These are phyloP conservation scores for Eurystomus gularis DNA, from an alignment of 2,113 vertebrate species.

Conservation along the genomic window DNA sequence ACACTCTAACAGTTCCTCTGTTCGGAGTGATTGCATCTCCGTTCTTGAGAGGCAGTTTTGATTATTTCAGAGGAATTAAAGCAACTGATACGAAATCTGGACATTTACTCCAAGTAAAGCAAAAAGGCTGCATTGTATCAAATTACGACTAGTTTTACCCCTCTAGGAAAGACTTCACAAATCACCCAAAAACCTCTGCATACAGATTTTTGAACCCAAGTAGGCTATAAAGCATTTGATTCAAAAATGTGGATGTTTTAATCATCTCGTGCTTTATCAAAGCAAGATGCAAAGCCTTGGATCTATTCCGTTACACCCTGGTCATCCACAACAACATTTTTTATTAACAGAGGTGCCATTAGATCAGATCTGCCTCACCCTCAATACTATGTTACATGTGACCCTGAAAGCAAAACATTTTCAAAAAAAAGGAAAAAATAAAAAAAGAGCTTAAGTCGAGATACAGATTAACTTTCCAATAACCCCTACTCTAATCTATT, in stretches of 20 bases:
- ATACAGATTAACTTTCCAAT: neutral
- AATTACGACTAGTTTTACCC: neutral
- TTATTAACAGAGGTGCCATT: neutral
- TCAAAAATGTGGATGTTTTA: neutral
- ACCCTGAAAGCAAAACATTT: neutral
- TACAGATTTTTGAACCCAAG: too few species aligned
- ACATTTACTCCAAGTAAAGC: neutral
- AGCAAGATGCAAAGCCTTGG: neutral
- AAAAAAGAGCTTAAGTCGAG: neutral
- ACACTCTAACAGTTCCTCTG: neutral
- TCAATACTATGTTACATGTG: neutral
- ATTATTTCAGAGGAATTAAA: slow-evolving; percentile 27
- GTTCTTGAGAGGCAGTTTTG: neutral
- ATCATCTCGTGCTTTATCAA: neutral
- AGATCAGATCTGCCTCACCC: neutral
- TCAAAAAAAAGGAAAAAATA: too few species aligned
- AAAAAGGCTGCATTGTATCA: neutral
- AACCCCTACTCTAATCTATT: neutral
- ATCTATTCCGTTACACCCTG: neutral
- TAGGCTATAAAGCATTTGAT: neutral
- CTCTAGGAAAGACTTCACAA: neutral
- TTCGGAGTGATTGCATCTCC: neutral
- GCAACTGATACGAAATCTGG: neutral
- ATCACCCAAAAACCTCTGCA: neutral
- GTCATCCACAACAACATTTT: neutral